Conservation (phyloP, 2,797 vertebrate species). For the Podargus strigoides region DNA sequence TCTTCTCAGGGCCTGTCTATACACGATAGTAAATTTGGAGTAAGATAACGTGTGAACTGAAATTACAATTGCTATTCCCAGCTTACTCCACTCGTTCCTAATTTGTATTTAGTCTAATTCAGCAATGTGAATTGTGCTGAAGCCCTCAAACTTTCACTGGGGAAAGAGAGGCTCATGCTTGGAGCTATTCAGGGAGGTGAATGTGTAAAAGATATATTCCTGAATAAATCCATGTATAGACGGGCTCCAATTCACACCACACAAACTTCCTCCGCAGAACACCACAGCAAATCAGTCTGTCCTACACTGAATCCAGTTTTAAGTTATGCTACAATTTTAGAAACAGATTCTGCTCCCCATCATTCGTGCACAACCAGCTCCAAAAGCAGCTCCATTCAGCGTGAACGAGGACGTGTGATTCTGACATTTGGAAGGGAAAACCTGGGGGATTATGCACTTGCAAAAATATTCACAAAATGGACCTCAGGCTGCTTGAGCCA, state of each 20-base stretch:
- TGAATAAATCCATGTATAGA: background rate
- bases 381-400: background rate
- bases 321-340: background rate
- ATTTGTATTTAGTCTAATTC: background rate
- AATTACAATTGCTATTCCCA: background rate
- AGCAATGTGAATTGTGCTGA: background rate
- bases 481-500: background rate
- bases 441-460: background rate
- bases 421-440: background rate
- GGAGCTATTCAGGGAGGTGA: background rate
- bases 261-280: background rate
- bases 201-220: background rate
- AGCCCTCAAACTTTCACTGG: background rate
- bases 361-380: background rate
- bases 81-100: background rate
- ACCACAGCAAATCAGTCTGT: background rate
- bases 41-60: background rate
- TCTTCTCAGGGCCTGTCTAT: background rate
- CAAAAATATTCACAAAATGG: background rate
- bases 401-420: background rate
- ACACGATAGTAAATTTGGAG: background rate
- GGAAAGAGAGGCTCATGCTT: background rate
- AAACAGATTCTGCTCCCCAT: background rate
- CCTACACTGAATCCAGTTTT: background rate
- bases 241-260: conserved; percentile 10